Conservation (phyloP, 2,888 invertebrate species). For the Cerastis leucographa region DNA sequence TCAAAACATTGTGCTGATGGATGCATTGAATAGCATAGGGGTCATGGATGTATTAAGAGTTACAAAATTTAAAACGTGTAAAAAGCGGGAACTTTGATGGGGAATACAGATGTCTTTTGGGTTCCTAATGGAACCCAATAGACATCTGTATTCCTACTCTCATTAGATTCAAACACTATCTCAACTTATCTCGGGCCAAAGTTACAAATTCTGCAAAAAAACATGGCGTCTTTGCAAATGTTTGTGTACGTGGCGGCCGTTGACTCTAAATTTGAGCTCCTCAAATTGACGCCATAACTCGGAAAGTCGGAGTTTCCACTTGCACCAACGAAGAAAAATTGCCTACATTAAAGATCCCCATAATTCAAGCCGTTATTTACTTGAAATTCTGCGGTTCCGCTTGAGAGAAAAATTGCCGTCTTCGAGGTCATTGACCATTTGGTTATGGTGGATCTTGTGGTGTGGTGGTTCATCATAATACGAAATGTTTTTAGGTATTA, state of each 20-base stretch:
- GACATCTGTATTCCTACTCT: too few relatives aligned
- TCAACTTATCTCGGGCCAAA: not conserved
- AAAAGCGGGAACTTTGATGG: too few relatives aligned
- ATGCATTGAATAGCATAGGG: too few relatives aligned
- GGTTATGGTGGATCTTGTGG: not conserved
- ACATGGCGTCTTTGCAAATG: not conserved
- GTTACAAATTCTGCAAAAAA: not conserved
- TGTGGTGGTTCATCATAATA: constrained; percentile 25
- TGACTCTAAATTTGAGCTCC: constrained; percentile 7
- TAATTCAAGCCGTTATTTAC: constrained; percentile 28
- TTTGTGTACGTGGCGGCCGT: not conserved
- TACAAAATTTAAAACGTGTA: too few relatives aligned
- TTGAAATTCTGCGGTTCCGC: constrained; percentile 5
- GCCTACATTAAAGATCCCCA: not conserved
- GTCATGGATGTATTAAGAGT: too few relatives aligned
- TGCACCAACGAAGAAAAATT: constrained; percentile 26
- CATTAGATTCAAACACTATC: too few relatives aligned
- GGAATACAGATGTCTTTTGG: too few relatives aligned
- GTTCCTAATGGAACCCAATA: too few relatives aligned
- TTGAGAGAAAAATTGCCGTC: constrained; percentile 5
- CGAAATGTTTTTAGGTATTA: not conserved
- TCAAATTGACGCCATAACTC: constrained; percentile 14
- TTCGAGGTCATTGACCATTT: constrained; percentile 13
- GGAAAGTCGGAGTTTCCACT: not conserved
- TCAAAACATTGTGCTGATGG: too few relatives aligned